Evolutionary conservation across 2,113 vertebrate genomes (phyloP), one percentile per base, ranked within the genome.

Genomic region (Sturnus vulgaris): DNA sequence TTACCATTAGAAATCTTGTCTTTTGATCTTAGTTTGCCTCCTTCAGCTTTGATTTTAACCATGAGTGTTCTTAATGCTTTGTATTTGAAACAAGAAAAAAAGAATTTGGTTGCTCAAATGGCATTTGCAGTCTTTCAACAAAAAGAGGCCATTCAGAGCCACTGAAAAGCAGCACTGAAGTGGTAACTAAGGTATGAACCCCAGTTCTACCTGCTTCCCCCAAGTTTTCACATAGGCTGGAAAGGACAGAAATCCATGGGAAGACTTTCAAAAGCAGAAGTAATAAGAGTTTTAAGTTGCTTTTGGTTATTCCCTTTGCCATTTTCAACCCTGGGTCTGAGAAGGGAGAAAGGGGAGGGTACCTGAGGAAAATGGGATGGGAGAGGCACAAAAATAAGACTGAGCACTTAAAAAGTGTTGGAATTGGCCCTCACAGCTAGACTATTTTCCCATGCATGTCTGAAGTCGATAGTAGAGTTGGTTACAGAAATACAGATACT

Each of bases 401-500:
- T 78, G 33, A 71, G 39, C 33, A 9, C 15, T 35, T 60, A 30
- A 39, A 23, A 44, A 44, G 0, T 3, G 0, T 52, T 57, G 35
- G 40, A 81, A 25, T 33, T 68, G 23, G 33, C 40, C 28, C 55
- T 33, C 11, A 1, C 8, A 80, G 31, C 30, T 47, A 92, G 42
- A 68, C 31, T 57, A 0, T 75, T 91, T 88, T 84, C 40, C 66
- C 19, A 21, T 28, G 3, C 83, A 63, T 42, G 31, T 71, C 49
- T 60, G 60, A 88, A 86, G 69, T 42, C 2, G 70, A 20, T 11
- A 75, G 57, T 71, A 76, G 82, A 71, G 33, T 15, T 81, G 56
- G 53, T 89, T 95, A 23, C 73, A 91, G 86, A 95, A 95, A 87
- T 50, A 35, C 57, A 85, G 55, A 84, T 55, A 40, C 46, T 93